These are phyloP conservation scores for Acanthopagrus latus DNA, from an alignment of 2,797 vertebrate genomes.

Conservation along the genomic window DNA sequence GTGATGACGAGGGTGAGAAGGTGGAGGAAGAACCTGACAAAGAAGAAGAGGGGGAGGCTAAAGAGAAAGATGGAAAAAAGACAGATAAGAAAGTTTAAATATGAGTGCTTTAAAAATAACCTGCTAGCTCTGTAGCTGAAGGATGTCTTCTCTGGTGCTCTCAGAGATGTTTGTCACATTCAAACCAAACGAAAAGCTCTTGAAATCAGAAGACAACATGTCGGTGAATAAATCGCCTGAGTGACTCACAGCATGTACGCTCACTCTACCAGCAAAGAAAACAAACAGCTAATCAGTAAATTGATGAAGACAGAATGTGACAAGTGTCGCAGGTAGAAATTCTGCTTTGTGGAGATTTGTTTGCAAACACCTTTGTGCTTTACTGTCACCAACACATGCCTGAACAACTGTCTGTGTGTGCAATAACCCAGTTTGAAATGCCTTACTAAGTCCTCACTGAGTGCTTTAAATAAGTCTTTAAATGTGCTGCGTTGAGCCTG, in stretches of 20 bases:
- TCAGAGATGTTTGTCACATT: slow-evolving; percentile 30
- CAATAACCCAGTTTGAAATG: slow-evolving; percentile 59
- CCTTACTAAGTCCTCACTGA: slow-evolving; percentile 62
- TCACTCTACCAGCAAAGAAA: slow-evolving; percentile 37
- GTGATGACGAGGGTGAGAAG: slow-evolving; percentile 43
- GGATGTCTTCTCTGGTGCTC: slow-evolving; percentile 41
- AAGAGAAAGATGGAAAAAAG: slow-evolving; percentile 60
- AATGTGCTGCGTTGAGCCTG: slow-evolving; percentile 61
- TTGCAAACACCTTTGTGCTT: slow-evolving; percentile 60
- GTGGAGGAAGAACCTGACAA: slow-evolving; percentile 45
- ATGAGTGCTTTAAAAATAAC: slow-evolving; percentile 32
- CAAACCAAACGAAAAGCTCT: slow-evolving; percentile 46
- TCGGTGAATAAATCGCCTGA: slow-evolving; percentile 24
- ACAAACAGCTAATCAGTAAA: slow-evolving; percentile 14
- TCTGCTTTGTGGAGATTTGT: slow-evolving; percentile 43
- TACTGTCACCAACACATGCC: slow-evolving; percentile 60
- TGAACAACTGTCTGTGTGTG: slow-evolving; percentile 54
- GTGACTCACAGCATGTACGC: slow-evolving; percentile 61
- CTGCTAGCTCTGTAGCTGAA: slow-evolving; percentile 30
- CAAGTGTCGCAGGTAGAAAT: slow-evolving; percentile 26
- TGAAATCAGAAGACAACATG: slow-evolving; percentile 26
- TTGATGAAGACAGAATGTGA: slow-evolving; percentile 18
- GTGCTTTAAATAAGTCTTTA: slow-evolving; percentile 38
- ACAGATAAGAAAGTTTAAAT: slow-evolving; percentile 62
- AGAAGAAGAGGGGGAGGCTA: slow-evolving; percentile 39